Percentiles rank a stretch among this genome's conserved stretches.
Evolutionary conservation across 1,140 invertebrate genomes (phyloP).

Genomic region (Microplitis mediator): DNA sequence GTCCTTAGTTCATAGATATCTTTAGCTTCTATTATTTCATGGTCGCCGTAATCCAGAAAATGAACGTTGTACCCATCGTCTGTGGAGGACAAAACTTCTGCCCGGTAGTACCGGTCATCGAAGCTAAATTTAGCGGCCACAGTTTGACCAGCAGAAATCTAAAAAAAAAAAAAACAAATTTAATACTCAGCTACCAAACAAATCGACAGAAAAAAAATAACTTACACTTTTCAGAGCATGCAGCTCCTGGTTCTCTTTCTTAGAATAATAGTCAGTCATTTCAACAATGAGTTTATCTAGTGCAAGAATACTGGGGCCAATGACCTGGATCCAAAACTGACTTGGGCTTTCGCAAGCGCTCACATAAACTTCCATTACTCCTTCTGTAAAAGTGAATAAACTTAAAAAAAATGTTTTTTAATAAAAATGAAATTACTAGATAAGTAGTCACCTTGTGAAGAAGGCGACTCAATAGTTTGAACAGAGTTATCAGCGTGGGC

Average conservation of each 20-base stretch:
- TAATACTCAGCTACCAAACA: neutral
- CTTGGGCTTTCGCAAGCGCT: constrained; percentile 79
- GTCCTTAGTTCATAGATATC: constrained; percentile 73
- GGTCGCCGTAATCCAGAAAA: constrained; percentile 84
- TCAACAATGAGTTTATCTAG: constrained; percentile 75
- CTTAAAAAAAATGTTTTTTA: no score
- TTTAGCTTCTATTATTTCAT: constrained; percentile 66
- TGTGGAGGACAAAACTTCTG: constrained; percentile 49
- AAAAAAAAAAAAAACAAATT: constrained; percentile 28
- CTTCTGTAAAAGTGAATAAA: constrained; percentile 43
- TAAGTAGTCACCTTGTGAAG: neutral
- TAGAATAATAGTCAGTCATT: constrained; percentile 80
- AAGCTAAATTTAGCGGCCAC: constrained; percentile 78
- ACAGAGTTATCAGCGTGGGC: neutral
- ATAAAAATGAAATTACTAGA: no score
- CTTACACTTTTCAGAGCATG: constrained; percentile 63
- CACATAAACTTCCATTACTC: constrained; percentile 79
- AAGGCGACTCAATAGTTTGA: constrained; percentile 13
- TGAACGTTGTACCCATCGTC: constrained; percentile 69
- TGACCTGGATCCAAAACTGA: constrained; percentile 84
- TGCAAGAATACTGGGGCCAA: constrained; percentile 71
- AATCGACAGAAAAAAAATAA: constrained; percentile 9
- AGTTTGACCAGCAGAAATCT: constrained; percentile 73
- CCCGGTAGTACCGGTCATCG: constrained; percentile 79
- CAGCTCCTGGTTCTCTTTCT: constrained; percentile 66